Base-by-base conservation (phyloP, 2,113 vertebrate genomes). In the Pterophyllum scalare region DNA sequence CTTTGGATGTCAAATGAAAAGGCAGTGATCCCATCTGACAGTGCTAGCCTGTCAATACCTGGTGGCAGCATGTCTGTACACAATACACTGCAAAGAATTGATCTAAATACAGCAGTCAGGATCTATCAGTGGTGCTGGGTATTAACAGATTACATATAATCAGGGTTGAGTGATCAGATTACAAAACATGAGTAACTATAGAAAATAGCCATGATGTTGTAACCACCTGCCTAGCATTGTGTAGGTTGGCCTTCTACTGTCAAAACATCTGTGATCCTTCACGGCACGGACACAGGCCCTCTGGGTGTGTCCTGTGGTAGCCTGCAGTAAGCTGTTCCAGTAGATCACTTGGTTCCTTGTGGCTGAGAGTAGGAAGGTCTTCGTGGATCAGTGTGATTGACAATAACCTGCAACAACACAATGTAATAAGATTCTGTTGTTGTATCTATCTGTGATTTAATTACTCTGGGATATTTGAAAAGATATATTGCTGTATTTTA, bases 91-190 rank as follows among this genome's bases (percentile, higher is more conserved):
- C 56, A 64, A 52, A 59, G 74, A n/a, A 85, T 67, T 86, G 85
- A 91, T 94, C 80, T 70, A 22, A 87, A 78, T 22, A 35, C 59
- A 62, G 59, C 33, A 64, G 72, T 82, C 65, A 64, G 72, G 74
- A 75, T 67, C 77, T 70, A 15, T 85, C 74, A 31, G 49, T 79
- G 62, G 65, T 52, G 65, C 20, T 28, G 43, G 43, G 43, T 52
- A 72, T 72, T 72, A 49, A 3, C 24, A 72, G 65, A 72, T 72
- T 46, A 52, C 43, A 0, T 72, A 17, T 31, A 5, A 70, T 7
- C 24, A 20, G 24, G 0, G 26, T 49, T 31, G 24, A 70, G 19
- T 52, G 3, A 72, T 72, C 65, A 52, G 43, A 28, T 52, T 72
- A 0, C 0, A 72, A 72, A 72, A 31, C 24, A 19, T 14, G 43